phyloP scores from a whole-genome alignment of 2,888 invertebrate species.

The Callimorpha dominula region DNA sequence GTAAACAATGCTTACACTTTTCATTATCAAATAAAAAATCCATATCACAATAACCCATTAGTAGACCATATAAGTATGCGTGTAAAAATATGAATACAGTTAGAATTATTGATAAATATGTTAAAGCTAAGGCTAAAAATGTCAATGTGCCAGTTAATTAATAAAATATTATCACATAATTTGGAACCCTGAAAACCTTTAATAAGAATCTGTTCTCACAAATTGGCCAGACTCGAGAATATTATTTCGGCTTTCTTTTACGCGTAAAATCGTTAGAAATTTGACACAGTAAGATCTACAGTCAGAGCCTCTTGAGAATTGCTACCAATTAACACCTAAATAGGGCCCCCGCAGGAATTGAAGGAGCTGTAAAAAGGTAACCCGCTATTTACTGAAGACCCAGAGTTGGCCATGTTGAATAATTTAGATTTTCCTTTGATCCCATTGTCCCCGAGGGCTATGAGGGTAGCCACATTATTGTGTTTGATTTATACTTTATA shows the following conservation, averaged over 20 bases:
- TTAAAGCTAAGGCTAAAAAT: not conserved
- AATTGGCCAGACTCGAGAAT: not conserved
- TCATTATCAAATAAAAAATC: too few species aligned
- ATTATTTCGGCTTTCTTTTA: constrained; percentile 11
- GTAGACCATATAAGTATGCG: too few species aligned
- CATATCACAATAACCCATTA: too few species aligned
- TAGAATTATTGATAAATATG: not conserved
- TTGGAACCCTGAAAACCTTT: not conserved
- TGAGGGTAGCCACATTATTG: constrained; percentile 54
- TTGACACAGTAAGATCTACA: constrained; percentile 36
- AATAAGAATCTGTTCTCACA: not conserved
- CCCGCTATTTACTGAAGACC: constrained; percentile 56
- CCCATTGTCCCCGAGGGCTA: constrained; percentile 56
- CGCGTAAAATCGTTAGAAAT: constrained; percentile 22
- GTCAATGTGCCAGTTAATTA: not conserved
- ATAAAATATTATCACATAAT: not conserved
- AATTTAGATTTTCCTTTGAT: constrained; percentile 64
- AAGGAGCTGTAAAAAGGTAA: constrained; percentile 59
- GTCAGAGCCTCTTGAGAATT: constrained; percentile 48
- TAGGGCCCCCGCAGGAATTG: constrained; percentile 51
- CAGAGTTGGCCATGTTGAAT: constrained; percentile 58
- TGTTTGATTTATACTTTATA: constrained; percentile 55
- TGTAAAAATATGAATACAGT: not conserved
- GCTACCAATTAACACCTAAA: constrained; percentile 61
- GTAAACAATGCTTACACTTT: too few species aligned